These are phyloP conservation scores for Polydesmus complanatus DNA, from an alignment of 2,888 invertebrate genomes.

Conservation along the genomic window DNA sequence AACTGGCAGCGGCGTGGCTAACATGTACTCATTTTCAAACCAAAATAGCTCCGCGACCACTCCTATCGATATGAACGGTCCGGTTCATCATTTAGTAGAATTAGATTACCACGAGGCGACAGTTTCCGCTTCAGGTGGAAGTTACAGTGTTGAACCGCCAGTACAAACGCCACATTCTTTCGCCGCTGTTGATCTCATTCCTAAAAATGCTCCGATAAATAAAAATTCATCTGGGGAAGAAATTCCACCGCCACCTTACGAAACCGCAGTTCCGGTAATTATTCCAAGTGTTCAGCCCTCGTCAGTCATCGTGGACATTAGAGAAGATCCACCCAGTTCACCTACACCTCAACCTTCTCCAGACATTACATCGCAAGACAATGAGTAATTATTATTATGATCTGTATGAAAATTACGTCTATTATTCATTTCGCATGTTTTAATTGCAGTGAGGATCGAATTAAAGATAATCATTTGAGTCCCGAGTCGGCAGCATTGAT, in stretches of 20 bases:
- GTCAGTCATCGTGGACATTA: neutral
- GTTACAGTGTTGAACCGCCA: neutral
- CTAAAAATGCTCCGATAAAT: neutral
- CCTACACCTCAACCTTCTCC: neutral
- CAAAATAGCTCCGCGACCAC: constrained; percentile 27
- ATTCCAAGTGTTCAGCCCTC: neutral
- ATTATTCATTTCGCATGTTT: neutral
- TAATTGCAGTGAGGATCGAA: neutral
- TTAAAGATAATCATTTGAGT: neutral
- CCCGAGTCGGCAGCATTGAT: neutral
- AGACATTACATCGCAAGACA: neutral
- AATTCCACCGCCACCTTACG: neutral
- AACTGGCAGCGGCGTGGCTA: constrained; percentile 29
- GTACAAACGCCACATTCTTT: constrained; percentile 1
- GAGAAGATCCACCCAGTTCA: neutral
- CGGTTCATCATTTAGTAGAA: constrained; percentile 16
- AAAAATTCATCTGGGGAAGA: neutral
- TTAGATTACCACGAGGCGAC: constrained; percentile 9
- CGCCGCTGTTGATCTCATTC: constrained; percentile 10
- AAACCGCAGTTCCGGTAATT: neutral
- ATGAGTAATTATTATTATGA: neutral
- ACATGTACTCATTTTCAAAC: constrained; percentile 30
- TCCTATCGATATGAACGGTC: constrained; percentile 25
- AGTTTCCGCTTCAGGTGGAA: neutral
- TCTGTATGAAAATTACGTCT: neutral